Evolutionary conservation across 92 coral and sea anemone species (phyloP), one percentile per base, ranked within the genome.

Genomic region (Umimayanthus kanabou): DNA sequence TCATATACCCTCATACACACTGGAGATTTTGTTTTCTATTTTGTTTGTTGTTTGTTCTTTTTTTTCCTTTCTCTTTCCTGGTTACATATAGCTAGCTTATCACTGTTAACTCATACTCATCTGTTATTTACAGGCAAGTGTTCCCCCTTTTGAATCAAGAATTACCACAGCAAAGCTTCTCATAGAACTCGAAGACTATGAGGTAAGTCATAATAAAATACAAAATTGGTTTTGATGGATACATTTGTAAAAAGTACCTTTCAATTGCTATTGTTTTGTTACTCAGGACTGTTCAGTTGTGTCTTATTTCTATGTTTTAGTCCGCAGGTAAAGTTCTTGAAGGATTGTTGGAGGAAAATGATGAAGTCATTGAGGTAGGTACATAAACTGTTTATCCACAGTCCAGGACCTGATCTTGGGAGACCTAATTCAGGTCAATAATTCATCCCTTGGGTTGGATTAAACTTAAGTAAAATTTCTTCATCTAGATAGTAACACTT

Each of bases 101-200:
- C 23, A 40, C 45, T 39, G 5, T 39, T 16, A 33, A 16, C 7
- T 75, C 30, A 2, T 33, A 25, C n/a, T 15, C 25, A 7, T 50
- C 66, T 29, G 37, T 28, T 28, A 4, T 80, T 43, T 80, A 77
- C 76, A 97, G 99, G 94, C 89, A 28, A 90, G 91, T 18, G 78
- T 88, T 71, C 99, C 99, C 14, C 86, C 95, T 42, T 97, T 90
- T 92, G 98, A 97, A 74, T 90, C 97, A 77, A 95, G 99, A 72
- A 91, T 97, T 43, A 89, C 96, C n/a, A 91, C 96, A 42, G 86
- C 98, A 61, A 97, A 95, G 88, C 88, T 97, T 84, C 91, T 97
- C 16, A 88, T 97, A 77, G 99, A 97, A 75, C 90, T 97, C 39
- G 95, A 94, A 87, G 98, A 93, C 82, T 94, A 85, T 77, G 99